Base-by-base conservation (phyloP, 2,888 invertebrate genomes). In the Thereva unica region DNA sequence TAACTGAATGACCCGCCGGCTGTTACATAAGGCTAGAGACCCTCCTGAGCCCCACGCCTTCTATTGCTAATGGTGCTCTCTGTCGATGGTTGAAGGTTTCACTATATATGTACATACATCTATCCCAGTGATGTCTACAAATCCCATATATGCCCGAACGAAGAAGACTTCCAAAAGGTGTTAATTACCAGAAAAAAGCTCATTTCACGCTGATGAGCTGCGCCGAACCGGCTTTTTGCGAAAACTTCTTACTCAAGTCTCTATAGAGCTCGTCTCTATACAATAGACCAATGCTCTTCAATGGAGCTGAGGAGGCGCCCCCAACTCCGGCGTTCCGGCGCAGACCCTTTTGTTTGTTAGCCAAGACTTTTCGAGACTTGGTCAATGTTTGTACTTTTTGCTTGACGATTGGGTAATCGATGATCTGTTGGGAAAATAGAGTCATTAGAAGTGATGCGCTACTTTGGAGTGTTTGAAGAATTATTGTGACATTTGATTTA, bases 391-490 rank as follows among this genome's bases (percentile, higher is more conserved):
- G 61, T 50, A 37, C 35, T 50, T 50, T 50, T 50, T 59, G 4
- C 37, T 37, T 38, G 49, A 47, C 10, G 40, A 50, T 49, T 34
- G 12, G 61, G 10, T 50, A 61, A 8, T 50, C n/a, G 23, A 1
- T 3, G 61, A n/a, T 41, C 34, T 12, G 38, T 40, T 34, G 50
- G 23, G 23, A 23, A 50, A 61, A 50, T 61, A 41, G 50, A 49
- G 34, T 61, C 50, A 61, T 61, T 61, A 61, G 61, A 61, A 41
- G 61, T 50, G 61, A 50, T 61, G 50, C 61, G 61, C 50, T 61
- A 61, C 61, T 61, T 61, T 61, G 61, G 40, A 61, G 41, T 61
- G 23, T 61, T 50, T 61, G 49, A 34, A 50, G 42, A 50, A 44
- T 34, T 40, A 50, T 61, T 61, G 50, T 61, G 61, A 61, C 61